A percentile compares a stretch with the other conserved stretches of the same genome.
Evolutionary conservation across 2,797 vertebrate species (phyloP).

Genomic region (Crypturellus tataupa): DNA sequence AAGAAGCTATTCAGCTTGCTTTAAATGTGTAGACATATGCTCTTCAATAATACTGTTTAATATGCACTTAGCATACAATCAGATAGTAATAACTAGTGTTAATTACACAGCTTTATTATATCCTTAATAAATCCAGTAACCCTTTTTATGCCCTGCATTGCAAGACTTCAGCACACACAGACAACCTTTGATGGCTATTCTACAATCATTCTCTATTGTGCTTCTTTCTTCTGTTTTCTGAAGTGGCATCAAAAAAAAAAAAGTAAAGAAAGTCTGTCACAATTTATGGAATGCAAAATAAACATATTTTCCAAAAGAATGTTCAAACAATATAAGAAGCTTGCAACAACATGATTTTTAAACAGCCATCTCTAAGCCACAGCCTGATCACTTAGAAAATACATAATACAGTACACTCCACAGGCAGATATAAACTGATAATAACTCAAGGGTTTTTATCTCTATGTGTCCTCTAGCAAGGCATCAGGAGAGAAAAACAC

Average conservation of each 20-base stretch:
- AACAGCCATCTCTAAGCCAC: constrained; percentile 47
- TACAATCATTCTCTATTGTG: neutral
- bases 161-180: neutral
- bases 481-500: constrained; percentile 70
- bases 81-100: neutral
- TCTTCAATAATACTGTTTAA: neutral
- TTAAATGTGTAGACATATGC: neutral
- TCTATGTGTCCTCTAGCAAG: constrained; percentile 70
- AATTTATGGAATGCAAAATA: constrained; percentile 1
- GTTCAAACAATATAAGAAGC: neutral
- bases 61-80: neutral
- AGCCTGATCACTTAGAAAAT: constrained; percentile 61
- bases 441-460: constrained; percentile 78
- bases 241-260: neutral
- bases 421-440: constrained; percentile 65
- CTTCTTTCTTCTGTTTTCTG: neutral
- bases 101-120: neutral
- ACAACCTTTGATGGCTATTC: neutral
- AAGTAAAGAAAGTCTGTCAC: neutral
- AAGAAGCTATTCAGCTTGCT: neutral
- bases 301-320: constrained; percentile 49
- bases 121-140: neutral
- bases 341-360: constrained; percentile 36
- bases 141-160: neutral
- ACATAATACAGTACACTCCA: constrained; percentile 48